These are phyloP conservation scores for Eutrigla gurnardus DNA, from an alignment of 2,797 vertebrate species.

Conservation along the genomic window DNA sequence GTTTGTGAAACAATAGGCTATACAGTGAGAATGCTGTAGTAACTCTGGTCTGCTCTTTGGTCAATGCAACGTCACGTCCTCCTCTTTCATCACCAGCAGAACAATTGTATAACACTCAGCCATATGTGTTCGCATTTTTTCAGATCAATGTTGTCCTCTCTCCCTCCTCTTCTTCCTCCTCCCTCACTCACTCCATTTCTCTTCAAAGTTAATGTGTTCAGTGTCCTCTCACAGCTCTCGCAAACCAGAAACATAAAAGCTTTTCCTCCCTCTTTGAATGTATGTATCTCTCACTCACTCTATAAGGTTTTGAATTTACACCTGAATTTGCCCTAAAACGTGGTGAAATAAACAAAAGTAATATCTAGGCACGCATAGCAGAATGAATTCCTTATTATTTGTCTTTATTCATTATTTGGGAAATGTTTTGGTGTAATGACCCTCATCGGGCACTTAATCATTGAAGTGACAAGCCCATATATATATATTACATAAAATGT, in stretches of 20 bases:
- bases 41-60: slow-evolving; percentile 22
- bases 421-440: neutral
- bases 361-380: neutral
- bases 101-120: slow-evolving; percentile 67
- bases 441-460: neutral
- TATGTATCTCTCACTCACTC: neutral
- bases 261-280: neutral
- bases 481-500: neutral
- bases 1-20: too few species aligned
- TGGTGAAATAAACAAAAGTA: neutral
- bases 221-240: slow-evolving; percentile 15
- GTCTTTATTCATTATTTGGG: too few species aligned
- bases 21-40: neutral
- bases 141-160: slow-evolving; percentile 54
- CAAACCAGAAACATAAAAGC: slow-evolving; percentile 11
- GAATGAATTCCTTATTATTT: neutral
- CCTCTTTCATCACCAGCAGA: slow-evolving; percentile 23
- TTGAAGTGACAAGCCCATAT: neutral
- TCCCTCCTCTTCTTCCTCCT: slow-evolving; percentile 33
- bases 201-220: slow-evolving; percentile 18
- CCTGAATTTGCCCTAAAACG: neutral
- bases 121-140: slow-evolving; percentile 58
- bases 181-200: slow-evolving; percentile 8
- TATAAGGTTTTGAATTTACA: neutral
- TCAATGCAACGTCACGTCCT: slow-evolving; percentile 34